Evolutionary conservation across 2,797 vertebrate species (phyloP).

Genomic region (Erpetoichthys calabaricus): DNA sequence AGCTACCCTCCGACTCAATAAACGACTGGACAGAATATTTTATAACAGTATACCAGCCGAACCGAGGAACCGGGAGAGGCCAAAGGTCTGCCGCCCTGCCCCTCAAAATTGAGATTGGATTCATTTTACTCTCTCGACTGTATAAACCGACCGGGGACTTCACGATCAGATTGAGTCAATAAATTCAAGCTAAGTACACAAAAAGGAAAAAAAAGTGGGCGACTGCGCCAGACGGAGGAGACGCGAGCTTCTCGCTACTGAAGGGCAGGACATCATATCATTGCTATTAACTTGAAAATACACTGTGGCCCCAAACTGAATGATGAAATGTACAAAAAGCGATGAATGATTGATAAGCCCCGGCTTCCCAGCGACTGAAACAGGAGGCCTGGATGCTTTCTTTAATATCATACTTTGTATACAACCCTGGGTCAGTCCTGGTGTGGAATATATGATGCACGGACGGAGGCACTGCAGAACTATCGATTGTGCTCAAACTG

Average conservation of each 20-base stretch:
- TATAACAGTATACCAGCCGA: too few species aligned
- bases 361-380: constrained; percentile 13
- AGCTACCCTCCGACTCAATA: too few species aligned
- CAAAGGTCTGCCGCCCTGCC: too few species aligned
- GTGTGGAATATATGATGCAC: constrained; percentile 10
- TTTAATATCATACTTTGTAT: constrained; percentile 28
- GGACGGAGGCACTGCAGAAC: constrained; percentile 15
- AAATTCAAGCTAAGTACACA: constrained; percentile 5
- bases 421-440: constrained; percentile 9
- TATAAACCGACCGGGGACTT: constrained; percentile 9
- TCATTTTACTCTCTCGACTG: constrained; percentile 15
- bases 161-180: constrained; percentile 8
- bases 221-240: constrained; percentile 1
- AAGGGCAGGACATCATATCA: constrained; percentile 14
- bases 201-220: constrained; percentile 4
- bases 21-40: too few species aligned
- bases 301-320: constrained; percentile 8
- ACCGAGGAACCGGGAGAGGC: too few species aligned
- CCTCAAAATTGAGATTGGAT: not conserved
- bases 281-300: constrained; percentile 15
- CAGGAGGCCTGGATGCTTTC: constrained; percentile 18
- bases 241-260: constrained; percentile 8
- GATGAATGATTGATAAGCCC: constrained; percentile 22
- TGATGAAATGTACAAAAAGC: constrained; percentile 15
- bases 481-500: constrained; percentile 24